phyloP scores from a whole-genome alignment of 2,113 vertebrate species.

The Mormyrus iriodes region DNA sequence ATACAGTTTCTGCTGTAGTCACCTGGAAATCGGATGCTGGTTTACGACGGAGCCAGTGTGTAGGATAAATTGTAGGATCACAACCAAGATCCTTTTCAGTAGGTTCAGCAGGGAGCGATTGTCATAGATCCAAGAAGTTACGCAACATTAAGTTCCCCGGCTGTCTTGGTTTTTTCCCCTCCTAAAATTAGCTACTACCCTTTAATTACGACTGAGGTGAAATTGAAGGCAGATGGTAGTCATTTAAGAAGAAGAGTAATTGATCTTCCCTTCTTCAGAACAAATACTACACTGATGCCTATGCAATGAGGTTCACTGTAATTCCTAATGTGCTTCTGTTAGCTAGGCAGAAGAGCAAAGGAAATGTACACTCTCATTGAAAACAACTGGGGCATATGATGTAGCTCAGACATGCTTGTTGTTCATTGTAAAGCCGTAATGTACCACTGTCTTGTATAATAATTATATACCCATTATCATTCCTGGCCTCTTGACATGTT shows the following conservation, averaged over 20 bases:
- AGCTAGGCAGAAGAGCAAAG: neutral
- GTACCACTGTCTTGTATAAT: slow-evolving; percentile 1
- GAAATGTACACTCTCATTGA: slow-evolving; percentile 18
- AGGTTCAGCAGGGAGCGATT: neutral
- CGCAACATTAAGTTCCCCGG: neutral
- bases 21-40: neutral
- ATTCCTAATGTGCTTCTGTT: slow-evolving; percentile 14
- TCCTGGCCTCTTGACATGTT: neutral
- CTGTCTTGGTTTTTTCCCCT: neutral
- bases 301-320: slow-evolving; percentile 3
- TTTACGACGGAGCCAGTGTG: neutral
- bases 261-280: neutral
- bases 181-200: neutral
- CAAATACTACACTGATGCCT: neutral
- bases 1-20: neutral
- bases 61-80: neutral
- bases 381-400: slow-evolving; percentile 19
- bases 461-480: neutral
- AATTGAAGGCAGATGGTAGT: slow-evolving; percentile 10
- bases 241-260: neutral
- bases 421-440: neutral
- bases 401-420: slow-evolving; percentile 14
- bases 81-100: neutral
- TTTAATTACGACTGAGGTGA: slow-evolving; percentile 17
- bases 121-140: neutral